Conservation (phyloP, 2,113 vertebrate species). For the Sterna hirundo region DNA sequence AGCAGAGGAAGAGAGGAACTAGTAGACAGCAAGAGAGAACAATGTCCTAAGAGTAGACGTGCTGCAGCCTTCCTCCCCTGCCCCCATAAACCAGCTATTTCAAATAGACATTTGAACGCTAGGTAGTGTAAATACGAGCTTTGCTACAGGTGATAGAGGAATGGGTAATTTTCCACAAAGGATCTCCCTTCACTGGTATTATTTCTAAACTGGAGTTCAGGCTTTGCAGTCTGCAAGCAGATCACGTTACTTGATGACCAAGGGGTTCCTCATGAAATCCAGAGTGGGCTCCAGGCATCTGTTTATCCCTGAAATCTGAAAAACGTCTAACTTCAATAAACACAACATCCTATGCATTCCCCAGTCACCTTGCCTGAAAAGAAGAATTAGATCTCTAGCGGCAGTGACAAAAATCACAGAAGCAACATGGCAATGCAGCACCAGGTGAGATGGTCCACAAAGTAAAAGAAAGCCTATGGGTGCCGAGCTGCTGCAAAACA, state of each 20-base stretch:
- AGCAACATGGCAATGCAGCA: background rate
- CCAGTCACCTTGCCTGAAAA: background rate
- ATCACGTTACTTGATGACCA: background rate
- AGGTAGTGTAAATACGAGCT: background rate
- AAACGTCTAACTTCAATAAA: background rate
- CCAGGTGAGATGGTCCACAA: background rate
- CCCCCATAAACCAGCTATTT: fast-evolving
- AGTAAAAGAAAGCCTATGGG: background rate
- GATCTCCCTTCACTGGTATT: background rate
- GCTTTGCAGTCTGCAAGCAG: background rate
- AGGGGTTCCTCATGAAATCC: background rate
- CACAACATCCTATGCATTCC: background rate
- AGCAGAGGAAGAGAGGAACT: background rate
- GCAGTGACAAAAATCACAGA: background rate
- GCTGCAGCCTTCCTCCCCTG: background rate
- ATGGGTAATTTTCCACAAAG: background rate
- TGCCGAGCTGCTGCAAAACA: background rate
- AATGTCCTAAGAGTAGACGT: background rate
- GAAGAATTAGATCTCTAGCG: background rate
- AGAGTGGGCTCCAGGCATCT: background rate
- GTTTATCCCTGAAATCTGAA: background rate
- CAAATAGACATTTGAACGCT: background rate
- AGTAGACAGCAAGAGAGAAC: background rate
- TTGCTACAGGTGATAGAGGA: background rate
- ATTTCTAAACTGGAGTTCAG: background rate